Conservation (phyloP, 2,797 vertebrate species). For the Enoplosus armatus region DNA sequence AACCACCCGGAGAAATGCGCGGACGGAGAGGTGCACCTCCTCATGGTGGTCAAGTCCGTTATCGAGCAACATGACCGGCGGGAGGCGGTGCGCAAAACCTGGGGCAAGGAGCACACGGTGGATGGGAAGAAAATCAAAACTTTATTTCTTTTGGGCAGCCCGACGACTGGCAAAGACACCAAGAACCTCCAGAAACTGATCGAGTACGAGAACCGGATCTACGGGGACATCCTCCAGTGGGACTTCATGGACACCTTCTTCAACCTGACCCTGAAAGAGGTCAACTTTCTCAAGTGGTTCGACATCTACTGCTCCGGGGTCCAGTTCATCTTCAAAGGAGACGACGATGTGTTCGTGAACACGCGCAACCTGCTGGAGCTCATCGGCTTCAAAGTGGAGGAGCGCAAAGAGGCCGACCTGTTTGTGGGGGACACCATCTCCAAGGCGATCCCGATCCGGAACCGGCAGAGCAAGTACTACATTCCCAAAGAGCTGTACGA, state of each 20-base stretch:
- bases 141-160: conserved; percentile 86
- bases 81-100: conserved; percentile 86
- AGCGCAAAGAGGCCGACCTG: conserved; percentile 68
- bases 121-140: conserved; percentile 81
- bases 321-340: conserved; percentile 89
- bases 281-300: conserved; percentile 91
- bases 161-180: conserved; percentile 82
- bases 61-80: conserved; percentile 89
- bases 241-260: conserved; percentile 92
- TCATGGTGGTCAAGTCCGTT: conserved; percentile 88
- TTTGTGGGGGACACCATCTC: conserved; percentile 91
- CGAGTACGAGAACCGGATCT: conserved; percentile 86
- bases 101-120: conserved; percentile 81
- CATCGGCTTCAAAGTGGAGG: conserved; percentile 78
- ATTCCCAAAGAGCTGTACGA: conserved; percentile 88
- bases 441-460: conserved; percentile 87
- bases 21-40: conserved; percentile 79
- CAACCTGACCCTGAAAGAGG: conserved; percentile 89
- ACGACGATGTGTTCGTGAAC: conserved; percentile 92
- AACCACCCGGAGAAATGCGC: conserved; percentile 90
- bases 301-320: conserved; percentile 84
- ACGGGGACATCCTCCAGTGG: conserved; percentile 90
- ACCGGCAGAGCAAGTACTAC: conserved; percentile 90
- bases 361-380: conserved; percentile 87
- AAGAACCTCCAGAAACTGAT: conserved; percentile 88